A percentile compares a stretch with the other conserved stretches of the same genome.
Conservation (phyloP, 2,113 vertebrate genomes). For the Bostrychus sinensis region DNA sequence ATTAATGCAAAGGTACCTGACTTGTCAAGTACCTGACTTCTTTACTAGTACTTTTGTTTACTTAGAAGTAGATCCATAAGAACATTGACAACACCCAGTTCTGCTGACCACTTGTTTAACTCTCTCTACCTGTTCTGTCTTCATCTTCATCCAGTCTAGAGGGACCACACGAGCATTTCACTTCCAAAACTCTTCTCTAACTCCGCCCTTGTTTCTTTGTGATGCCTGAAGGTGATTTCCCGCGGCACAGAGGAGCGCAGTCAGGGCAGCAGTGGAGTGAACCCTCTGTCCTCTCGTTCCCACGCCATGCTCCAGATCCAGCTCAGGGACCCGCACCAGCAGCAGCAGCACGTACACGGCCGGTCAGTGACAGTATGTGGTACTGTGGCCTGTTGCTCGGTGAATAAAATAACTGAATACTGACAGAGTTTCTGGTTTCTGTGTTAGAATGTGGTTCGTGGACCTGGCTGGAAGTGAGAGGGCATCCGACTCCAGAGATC, state of each 20-base stretch:
- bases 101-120: too few relatives aligned
- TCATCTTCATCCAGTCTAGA: too few relatives aligned
- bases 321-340: constrained; percentile 81
- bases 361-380: constrained; percentile 71
- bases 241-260: constrained; percentile 87
- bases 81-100: too few relatives aligned
- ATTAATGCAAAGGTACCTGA: too few relatives aligned
- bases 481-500: constrained; percentile 87
- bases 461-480: constrained; percentile 94
- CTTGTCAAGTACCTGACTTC: too few relatives aligned
- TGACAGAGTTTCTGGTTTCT: constrained; percentile 17
- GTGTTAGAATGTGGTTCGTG: constrained; percentile 89
- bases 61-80: too few relatives aligned
- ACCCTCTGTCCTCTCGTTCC: constrained; percentile 89
- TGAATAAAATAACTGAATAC: not conserved
- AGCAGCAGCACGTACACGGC: constrained; percentile 80
- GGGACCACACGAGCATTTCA: too few relatives aligned
- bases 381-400: not conserved
- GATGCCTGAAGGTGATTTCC: constrained; percentile 82
- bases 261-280: constrained; percentile 88
- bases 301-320: constrained; percentile 93
- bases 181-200: too few relatives aligned
- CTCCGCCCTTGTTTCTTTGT: not conserved
- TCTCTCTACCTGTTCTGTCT: too few relatives aligned
- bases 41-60: too few relatives aligned